Evolutionary conservation across 2,113 vertebrate genomes (phyloP).

Genomic region (Hepsetus odoe): DNA sequence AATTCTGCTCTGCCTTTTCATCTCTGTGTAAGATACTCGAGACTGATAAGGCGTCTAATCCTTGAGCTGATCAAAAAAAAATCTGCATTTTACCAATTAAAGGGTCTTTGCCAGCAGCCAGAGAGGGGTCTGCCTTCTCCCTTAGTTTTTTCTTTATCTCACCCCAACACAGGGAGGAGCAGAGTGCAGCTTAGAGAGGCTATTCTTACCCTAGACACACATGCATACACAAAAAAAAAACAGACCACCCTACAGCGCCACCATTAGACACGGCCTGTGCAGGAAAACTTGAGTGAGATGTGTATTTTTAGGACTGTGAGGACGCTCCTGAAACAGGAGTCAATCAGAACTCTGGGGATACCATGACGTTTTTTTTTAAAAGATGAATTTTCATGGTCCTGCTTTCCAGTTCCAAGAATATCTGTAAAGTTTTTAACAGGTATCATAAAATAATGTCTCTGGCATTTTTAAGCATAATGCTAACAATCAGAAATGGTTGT

Average conservation of each 20-base stretch:
- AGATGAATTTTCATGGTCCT: no score
- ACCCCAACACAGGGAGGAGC: conserved; percentile 83
- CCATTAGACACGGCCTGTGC: conserved; percentile 16
- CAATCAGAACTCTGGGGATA: background rate
- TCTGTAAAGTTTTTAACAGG: no score
- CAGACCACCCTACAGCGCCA: conserved; percentile 44
- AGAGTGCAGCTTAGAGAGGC: conserved; percentile 69
- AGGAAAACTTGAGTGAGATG: background rate
- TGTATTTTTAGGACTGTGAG: no score
- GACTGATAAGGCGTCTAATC: conserved; percentile 97
- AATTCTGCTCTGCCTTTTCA: conserved; percentile 96
- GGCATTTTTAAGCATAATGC: no score
- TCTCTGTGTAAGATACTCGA: conserved; percentile 95
- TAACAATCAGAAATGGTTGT: no score
- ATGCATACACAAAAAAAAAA: conserved; percentile 12
- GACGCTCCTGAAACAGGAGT: no score
- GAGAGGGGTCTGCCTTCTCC: conserved; percentile 79
- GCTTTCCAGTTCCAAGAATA: no score
- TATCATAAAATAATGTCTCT: no score
- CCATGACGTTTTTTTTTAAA: no score
- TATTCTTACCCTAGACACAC: conserved; percentile 34
- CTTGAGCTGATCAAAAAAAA: conserved; percentile 96
- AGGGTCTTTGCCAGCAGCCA: conserved; percentile 88
- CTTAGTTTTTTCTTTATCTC: conserved; percentile 88
- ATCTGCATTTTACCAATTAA: conserved; percentile 99